These are phyloP conservation scores for Sphaeramia orbicularis DNA, from an alignment of 2,797 vertebrate genomes.

Conservation along the genomic window DNA sequence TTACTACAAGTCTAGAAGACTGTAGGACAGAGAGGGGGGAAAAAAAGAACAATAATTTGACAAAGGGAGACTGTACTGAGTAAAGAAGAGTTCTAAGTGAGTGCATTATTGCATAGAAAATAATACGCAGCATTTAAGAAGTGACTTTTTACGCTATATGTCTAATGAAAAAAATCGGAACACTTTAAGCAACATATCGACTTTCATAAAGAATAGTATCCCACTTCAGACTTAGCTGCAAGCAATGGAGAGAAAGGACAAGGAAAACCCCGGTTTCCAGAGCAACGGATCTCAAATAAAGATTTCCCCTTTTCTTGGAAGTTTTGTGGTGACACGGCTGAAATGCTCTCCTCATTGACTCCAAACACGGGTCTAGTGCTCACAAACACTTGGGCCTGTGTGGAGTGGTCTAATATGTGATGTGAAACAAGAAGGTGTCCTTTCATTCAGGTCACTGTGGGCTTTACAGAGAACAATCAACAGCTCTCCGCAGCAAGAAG, in stretches of 20 bases:
- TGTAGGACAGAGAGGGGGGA: neutral
- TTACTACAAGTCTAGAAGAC: constrained; percentile 66
- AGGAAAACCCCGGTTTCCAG: constrained; percentile 61
- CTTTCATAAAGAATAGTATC: constrained; percentile 46
- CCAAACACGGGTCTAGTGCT: constrained; percentile 83
- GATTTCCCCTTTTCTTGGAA: constrained; percentile 86
- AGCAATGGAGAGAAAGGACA: constrained; percentile 41
- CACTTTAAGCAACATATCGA: constrained; percentile 38
- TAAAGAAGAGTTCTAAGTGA: neutral
- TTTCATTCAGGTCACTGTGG: constrained; percentile 86
- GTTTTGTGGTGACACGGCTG: constrained; percentile 85
- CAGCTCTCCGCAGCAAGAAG: constrained; percentile 87
- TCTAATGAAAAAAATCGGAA: constrained; percentile 30
- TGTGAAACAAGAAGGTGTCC: constrained; percentile 87
- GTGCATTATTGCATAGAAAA: neutral
- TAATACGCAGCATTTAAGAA: neutral
- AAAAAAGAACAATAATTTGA: neutral
- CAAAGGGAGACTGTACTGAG: constrained; percentile 2
- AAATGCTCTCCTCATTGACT: constrained; percentile 88
- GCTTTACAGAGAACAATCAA: constrained; percentile 89
- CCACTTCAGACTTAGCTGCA: constrained; percentile 29
- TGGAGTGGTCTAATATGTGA: constrained; percentile 86
- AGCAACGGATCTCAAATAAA: constrained; percentile 88
- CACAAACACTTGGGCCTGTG: constrained; percentile 85
- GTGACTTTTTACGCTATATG: neutral